These are phyloP conservation scores for Neoscelio sp. DNA, from an alignment of 2,888 invertebrate species.

Conservation along the genomic window DNA sequence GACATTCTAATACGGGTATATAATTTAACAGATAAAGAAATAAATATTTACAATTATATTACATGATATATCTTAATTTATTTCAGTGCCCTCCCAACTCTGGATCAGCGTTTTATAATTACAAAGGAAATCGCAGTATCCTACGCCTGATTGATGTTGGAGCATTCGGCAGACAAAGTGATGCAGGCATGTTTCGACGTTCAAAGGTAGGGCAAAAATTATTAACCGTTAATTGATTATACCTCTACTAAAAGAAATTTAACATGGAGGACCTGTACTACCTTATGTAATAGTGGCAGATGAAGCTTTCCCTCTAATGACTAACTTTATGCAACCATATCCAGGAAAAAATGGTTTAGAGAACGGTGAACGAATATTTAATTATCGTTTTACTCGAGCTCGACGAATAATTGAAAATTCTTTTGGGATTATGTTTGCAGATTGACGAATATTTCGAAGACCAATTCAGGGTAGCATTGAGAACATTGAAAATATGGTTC, in stretches of 20 bases:
- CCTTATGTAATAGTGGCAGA: background rate
- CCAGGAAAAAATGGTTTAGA: background rate
- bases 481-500: conserved; percentile 1
- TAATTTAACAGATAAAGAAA: too few relatives aligned
- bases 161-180: background rate
- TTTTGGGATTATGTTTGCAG: background rate
- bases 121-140: background rate
- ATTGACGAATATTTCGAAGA: background rate
- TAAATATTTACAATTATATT: too few relatives aligned
- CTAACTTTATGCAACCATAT: background rate
- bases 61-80: too few relatives aligned
- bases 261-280: background rate
- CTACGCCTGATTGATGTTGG: background rate
- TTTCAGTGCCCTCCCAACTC: background rate
- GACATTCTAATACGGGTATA: too few relatives aligned
- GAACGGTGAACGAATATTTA: background rate
- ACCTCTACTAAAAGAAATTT: background rate
- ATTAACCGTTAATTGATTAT: background rate
- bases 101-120: background rate
- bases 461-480: background rate
- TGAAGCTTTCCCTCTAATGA: background rate
- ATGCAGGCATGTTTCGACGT: background rate
- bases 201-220: background rate
- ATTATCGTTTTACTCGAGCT: background rate
- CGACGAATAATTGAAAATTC: background rate